Evolutionary conservation across 2,888 invertebrate genomes (phyloP).

Genomic region (Ditylenchus weischeri): DNA sequence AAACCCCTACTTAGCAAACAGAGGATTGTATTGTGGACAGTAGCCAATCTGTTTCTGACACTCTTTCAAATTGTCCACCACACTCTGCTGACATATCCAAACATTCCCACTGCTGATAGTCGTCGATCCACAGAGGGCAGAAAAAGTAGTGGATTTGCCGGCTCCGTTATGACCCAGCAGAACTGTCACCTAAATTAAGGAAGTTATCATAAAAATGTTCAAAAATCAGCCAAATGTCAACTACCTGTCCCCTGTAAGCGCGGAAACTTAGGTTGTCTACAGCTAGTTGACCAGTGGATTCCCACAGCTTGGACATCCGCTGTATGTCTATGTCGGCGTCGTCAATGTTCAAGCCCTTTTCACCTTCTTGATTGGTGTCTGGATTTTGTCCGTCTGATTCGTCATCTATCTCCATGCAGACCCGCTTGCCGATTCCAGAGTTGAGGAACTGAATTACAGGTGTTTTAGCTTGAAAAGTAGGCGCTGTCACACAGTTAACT

Average conservation of each 20-base stretch:
- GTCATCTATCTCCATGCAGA: slow-evolving; percentile 2
- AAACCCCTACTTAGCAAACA: slow-evolving; percentile 39
- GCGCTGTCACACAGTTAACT: too few species aligned
- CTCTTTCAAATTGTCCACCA: slow-evolving; percentile 34
- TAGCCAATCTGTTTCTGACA: slow-evolving; percentile 42
- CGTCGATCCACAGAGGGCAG: slow-evolving; percentile 45
- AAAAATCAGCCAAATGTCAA: slow-evolving; percentile 5
- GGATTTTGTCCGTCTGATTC: slow-evolving; percentile 9
- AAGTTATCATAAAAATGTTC: background rate
- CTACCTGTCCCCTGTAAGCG: slow-evolving; percentile 49
- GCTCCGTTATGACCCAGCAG: slow-evolving; percentile 58
- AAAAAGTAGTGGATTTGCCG: slow-evolving; percentile 40
- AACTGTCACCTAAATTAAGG: slow-evolving; percentile 42
- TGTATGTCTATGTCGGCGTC: slow-evolving; percentile 45
- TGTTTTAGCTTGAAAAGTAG: too few species aligned
- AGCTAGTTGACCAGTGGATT: slow-evolving; percentile 46
- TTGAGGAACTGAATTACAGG: background rate
- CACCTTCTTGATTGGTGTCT: slow-evolving; percentile 1
- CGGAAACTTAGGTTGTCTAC: slow-evolving; percentile 49
- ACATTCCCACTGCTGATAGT: slow-evolving; percentile 41
- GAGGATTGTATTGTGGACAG: slow-evolving; percentile 52
- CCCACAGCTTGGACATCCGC: slow-evolving; percentile 46
- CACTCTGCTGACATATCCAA: slow-evolving; percentile 41
- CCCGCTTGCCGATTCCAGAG: background rate
- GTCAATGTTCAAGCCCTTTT: slow-evolving; percentile 16